Conservation (phyloP, 2,888 invertebrate species). For the Drosophila austrosaltans region DNA sequence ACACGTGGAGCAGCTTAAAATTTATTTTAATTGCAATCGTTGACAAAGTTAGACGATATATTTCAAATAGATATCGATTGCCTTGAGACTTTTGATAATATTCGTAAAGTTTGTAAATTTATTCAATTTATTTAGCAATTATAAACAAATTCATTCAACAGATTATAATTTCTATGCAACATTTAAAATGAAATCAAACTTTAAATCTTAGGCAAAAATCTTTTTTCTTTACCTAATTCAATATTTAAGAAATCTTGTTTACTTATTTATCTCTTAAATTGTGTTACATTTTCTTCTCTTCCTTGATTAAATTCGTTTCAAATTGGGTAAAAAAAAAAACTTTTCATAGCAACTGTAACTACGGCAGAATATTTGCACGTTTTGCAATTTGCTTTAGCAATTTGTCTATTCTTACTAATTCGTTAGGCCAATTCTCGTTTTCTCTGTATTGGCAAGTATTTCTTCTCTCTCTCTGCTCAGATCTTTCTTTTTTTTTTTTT, state of each 20-base stretch:
- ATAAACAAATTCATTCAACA: too few relatives aligned
- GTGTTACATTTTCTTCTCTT: too few relatives aligned
- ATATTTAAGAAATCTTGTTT: too few relatives aligned
- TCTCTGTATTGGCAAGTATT: conserved; percentile 29
- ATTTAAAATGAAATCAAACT: too few relatives aligned
- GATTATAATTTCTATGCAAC: too few relatives aligned
- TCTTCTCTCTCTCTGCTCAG: not conserved
- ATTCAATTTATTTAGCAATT: too few relatives aligned
- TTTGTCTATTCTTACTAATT: conserved; percentile 26
- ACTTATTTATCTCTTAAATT: too few relatives aligned
- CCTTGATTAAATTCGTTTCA: too few relatives aligned
- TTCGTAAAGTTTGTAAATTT: too few relatives aligned
- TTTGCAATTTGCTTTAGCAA: conserved; percentile 49
- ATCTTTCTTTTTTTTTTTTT: not conserved
- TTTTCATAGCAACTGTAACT: not conserved
- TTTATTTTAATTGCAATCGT: conserved; percentile 7
- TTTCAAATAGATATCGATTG: not conserved
- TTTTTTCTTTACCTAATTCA: too few relatives aligned
- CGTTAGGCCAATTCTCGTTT: conserved; percentile 42
- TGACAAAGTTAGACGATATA: not conserved
- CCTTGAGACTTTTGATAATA: too few relatives aligned
- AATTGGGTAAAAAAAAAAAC: not conserved
- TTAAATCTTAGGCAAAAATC: too few relatives aligned
- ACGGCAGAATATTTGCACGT: not conserved
- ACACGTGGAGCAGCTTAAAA: not conserved